Conservation (phyloP, 2,888 invertebrate species). For the Cantharis rustica region DNA sequence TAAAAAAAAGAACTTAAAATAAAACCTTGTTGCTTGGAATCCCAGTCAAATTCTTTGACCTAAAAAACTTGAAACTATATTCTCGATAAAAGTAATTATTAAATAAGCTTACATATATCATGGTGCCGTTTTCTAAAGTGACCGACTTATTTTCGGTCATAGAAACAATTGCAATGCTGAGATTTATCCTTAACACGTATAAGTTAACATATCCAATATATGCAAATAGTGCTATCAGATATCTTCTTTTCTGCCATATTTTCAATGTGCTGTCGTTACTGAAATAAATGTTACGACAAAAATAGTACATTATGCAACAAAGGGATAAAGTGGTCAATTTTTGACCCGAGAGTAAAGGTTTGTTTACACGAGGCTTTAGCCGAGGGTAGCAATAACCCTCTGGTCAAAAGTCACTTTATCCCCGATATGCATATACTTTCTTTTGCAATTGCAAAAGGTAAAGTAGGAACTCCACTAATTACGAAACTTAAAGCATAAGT, state of each 20-base stretch:
- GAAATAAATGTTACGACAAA: not conserved
- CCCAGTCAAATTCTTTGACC: constrained; percentile 81
- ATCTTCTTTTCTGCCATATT: constrained; percentile 76
- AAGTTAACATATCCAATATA: constrained; percentile 87
- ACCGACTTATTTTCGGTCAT: constrained; percentile 79
- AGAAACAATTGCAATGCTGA: constrained; percentile 93
- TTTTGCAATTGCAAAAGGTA: no score
- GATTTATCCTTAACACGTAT: constrained; percentile 82
- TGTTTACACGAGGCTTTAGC: no score
- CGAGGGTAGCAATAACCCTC: no score
- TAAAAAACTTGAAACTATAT: constrained; percentile 45
- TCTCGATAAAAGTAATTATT: no score
- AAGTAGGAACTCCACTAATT: no score
- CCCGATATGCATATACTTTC: no score
- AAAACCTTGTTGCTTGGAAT: constrained; percentile 74
- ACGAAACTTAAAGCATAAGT: no score
- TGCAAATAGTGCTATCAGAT: constrained; percentile 67
- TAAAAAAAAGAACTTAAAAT: constrained; percentile 89
- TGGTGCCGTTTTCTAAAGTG: constrained; percentile 66
- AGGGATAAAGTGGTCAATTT: no score
- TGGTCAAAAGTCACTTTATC: no score
- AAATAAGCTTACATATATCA: constrained; percentile 57
- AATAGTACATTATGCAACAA: no score
- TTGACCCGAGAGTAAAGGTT: no score
- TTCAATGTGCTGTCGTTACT: constrained; percentile 58